phyloP scores from a whole-genome alignment of 2,888 invertebrate species.

The Cremastinae sp. region DNA sequence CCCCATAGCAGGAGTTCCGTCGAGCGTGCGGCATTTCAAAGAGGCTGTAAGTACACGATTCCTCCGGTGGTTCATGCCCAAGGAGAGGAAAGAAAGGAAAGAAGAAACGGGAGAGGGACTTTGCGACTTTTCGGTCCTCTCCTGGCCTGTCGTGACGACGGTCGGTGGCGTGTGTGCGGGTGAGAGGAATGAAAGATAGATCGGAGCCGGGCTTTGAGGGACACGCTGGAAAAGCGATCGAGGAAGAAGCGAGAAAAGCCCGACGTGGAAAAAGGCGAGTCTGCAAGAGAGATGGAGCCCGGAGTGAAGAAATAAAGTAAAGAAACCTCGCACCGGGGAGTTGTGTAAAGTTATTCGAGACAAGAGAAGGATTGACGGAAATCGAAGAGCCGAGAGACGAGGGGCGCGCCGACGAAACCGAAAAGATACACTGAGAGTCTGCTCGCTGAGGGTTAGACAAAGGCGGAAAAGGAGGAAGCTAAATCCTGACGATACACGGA shows the following conservation, averaged over 20 bases:
- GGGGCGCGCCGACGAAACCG: slow-evolving; percentile 19
- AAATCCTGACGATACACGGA: no score
- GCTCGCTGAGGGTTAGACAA: not conserved
- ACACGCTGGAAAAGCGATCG: slow-evolving; percentile 47
- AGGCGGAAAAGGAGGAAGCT: slow-evolving; percentile 13
- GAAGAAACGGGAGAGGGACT: slow-evolving; percentile 26
- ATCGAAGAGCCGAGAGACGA: slow-evolving; percentile 31
- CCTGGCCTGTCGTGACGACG: slow-evolving; percentile 22
- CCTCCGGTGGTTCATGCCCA: slow-evolving; percentile 18
- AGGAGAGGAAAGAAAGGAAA: slow-evolving; percentile 23
- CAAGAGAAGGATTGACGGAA: slow-evolving; percentile 35
- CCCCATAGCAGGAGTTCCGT: slow-evolving; percentile 48
- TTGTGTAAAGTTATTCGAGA: slow-evolving; percentile 36
- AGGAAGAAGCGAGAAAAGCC: slow-evolving; percentile 41
- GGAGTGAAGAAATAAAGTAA: slow-evolving; percentile 5
- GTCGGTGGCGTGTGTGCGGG: not conserved
- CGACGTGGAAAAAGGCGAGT: slow-evolving; percentile 2
- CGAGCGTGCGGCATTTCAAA: slow-evolving; percentile 56
- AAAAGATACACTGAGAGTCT: slow-evolving; percentile 57
- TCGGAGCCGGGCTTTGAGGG: slow-evolving; percentile 32
- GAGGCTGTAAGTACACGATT: slow-evolving; percentile 45
- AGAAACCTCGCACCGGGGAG: slow-evolving; percentile 25
- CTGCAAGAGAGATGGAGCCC: no score
- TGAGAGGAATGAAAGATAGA: slow-evolving; percentile 40
- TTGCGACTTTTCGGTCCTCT: slow-evolving; percentile 25